phyloP scores from a whole-genome alignment of 2,797 vertebrate species.

The Phrynocephalus forsythii region DNA sequence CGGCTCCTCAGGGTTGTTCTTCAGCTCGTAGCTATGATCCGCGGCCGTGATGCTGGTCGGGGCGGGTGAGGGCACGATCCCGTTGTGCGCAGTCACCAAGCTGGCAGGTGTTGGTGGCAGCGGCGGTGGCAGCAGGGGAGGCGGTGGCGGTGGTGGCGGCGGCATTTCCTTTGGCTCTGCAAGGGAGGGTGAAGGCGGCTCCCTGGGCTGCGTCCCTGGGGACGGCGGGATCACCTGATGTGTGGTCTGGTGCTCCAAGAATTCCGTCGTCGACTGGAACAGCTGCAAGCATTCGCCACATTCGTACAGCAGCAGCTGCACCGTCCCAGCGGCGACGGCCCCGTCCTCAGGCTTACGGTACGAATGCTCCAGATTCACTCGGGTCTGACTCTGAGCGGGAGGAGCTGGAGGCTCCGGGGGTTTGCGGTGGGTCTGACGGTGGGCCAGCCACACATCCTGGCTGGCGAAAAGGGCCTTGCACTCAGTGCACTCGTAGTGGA shows the following conservation, averaged over 20 bases:
- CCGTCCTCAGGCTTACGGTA: conserved; percentile 75
- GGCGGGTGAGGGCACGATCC: conserved; percentile 10
- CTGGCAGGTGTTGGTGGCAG: too few species aligned
- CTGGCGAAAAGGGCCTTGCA: conserved; percentile 89
- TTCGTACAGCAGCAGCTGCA: conserved; percentile 78
- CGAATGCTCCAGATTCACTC: conserved; percentile 76
- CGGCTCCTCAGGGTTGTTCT: conserved; percentile 21
- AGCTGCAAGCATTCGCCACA: conserved; percentile 78
- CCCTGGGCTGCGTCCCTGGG: not conserved
- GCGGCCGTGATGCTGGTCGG: conserved; percentile 39
- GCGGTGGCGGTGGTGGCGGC: not conserved
- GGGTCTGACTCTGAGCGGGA: conserved; percentile 65
- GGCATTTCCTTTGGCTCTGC: conserved; percentile 41
- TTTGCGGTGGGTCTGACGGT: conserved; percentile 74
- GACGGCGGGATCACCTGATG: conserved; percentile 59
- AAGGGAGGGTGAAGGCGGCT: conserved; percentile 6
- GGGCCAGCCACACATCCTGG: conserved; percentile 86
- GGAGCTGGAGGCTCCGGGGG: conserved; percentile 22
- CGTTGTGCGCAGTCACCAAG: not conserved
- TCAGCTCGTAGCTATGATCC: conserved; percentile 66
- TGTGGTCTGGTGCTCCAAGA: conserved; percentile 76
- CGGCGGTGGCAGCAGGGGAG: not conserved
- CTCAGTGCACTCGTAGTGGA: conserved; percentile 92
- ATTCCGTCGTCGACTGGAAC: conserved; percentile 74
- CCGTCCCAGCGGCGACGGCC: conserved; percentile 28